Evolutionary conservation across 2,888 invertebrate species (phyloP).

Genomic region (Nudaria mundana): DNA sequence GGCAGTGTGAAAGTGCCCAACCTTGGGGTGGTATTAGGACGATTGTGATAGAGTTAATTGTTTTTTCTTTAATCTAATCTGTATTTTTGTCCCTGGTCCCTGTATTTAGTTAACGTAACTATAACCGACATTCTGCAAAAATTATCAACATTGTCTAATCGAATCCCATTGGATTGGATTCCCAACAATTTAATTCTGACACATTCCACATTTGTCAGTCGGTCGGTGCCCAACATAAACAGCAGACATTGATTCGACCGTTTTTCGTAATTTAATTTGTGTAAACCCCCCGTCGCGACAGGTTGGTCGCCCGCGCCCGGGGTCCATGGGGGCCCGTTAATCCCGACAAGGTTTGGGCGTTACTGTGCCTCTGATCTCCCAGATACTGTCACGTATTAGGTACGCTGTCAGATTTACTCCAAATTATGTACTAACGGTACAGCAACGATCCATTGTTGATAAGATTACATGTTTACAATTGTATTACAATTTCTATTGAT

Average conservation of each 20-base stretch:
- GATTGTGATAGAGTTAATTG: no score
- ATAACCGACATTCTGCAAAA: no score
- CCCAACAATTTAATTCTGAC: conserved; percentile 25
- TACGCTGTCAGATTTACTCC: conserved; percentile 39
- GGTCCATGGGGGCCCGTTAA: conserved; percentile 27
- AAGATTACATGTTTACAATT: conserved; percentile 13
- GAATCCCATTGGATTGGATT: no score
- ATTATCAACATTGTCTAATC: no score
- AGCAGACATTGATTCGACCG: conserved; percentile 45
- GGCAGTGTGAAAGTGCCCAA: no score
- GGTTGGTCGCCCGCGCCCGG: conserved; percentile 23
- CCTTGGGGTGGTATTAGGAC: no score
- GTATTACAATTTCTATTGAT: conserved; percentile 16
- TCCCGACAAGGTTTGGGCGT: conserved; percentile 57
- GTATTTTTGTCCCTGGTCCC: no score
- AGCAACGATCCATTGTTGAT: conserved; percentile 19
- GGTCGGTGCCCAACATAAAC: conserved; percentile 34
- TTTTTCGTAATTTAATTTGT: conserved; percentile 56
- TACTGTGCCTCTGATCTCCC: conserved; percentile 35
- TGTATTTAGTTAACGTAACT: no score
- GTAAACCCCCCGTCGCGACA: conserved; percentile 42
- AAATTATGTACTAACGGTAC: conserved; percentile 34
- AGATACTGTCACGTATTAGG: conserved; percentile 50
- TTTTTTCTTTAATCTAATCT: no score
- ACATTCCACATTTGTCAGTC: conserved; percentile 24